Base-by-base conservation (phyloP, 2,797 vertebrate species). In the Brachymystax lenok region DNA sequence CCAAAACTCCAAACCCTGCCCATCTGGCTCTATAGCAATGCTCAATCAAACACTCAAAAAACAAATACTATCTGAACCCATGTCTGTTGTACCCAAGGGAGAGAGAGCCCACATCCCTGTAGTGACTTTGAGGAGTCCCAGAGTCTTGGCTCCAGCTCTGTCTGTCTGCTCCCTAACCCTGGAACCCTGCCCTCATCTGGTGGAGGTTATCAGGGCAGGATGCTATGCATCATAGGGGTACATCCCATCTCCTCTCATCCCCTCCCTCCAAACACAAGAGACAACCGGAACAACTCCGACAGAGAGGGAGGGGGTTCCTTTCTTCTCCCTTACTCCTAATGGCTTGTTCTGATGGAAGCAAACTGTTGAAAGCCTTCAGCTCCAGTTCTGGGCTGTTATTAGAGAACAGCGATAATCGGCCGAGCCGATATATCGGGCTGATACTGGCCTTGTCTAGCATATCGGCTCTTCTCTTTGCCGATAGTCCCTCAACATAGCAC, bases 161-260 rank as follows among this genome's bases (percentile, higher is more conserved):
- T 52, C 71, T 21, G 6, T 35, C 17, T 35, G 30, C 80, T 88
- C 78, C 69, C 85, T 88, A 84, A 82, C 82, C 83, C 50, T 21
- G 13, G 8, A 27, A 27, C 63, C 1, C 13, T 64, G 74, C 74
- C 79, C 83, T 82, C 13, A 24, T 82, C 69, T 83, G 70, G 64
- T 28, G 33, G 75, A 67, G 86, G 87, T 89, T 87, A 90, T 90
- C 89, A 78, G 67, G 74, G n/a, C 6, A 80, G 78, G 87, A 91
- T 84, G 86, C 81, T 74, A 69, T 54, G 50, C 14, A 54, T 52
- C 50, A 54, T 24, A 19, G 82, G 83, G 80, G 75, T 68, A 86
- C 87, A 86, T 52, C 69, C 68, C 33, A 74, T 73, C 82, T 68
- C 17, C 5, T 52, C 69, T 67, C 33, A 72, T 73, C 82, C 64